These are phyloP conservation scores for Cryptocephalus moraei DNA, from an alignment of 2,888 invertebrate species.

Conservation along the genomic window DNA sequence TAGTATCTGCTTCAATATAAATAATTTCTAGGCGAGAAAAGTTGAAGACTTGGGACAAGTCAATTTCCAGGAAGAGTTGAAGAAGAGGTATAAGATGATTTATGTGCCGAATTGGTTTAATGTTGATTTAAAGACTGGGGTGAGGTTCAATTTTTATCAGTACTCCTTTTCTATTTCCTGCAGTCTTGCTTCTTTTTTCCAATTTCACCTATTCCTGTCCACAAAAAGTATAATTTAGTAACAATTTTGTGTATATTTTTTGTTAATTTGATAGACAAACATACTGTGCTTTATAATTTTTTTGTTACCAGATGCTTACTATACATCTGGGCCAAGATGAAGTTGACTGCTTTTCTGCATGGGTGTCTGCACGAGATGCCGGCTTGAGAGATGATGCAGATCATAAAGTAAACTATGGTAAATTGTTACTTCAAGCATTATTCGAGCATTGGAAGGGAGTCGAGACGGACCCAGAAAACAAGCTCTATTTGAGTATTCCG, in stretches of 20 bases:
- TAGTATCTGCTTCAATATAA: neutral
- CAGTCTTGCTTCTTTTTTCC: no score
- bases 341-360: constrained; percentile 94
- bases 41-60: constrained; percentile 84
- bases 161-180: no score
- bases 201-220: no score
- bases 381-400: constrained; percentile 66
- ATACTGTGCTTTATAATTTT: neutral
- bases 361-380: constrained; percentile 95
- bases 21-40: constrained; percentile 48
- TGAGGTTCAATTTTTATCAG: no score
- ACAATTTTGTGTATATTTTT: neutral
- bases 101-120: constrained; percentile 99
- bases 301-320: constrained; percentile 69
- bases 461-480: constrained; percentile 60
- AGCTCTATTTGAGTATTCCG: constrained; percentile 80
- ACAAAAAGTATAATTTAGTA: neutral
- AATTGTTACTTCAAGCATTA: constrained; percentile 83
- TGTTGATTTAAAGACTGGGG: constrained; percentile 94
- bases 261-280: neutral
- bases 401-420: constrained; percentile 93
- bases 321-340: constrained; percentile 96
- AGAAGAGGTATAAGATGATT: constrained; percentile 83
- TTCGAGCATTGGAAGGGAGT: constrained; percentile 84
- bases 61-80: constrained; percentile 88